phyloP scores from a whole-genome alignment of 2,113 vertebrate species.

The Cranoglanis bouderius region DNA sequence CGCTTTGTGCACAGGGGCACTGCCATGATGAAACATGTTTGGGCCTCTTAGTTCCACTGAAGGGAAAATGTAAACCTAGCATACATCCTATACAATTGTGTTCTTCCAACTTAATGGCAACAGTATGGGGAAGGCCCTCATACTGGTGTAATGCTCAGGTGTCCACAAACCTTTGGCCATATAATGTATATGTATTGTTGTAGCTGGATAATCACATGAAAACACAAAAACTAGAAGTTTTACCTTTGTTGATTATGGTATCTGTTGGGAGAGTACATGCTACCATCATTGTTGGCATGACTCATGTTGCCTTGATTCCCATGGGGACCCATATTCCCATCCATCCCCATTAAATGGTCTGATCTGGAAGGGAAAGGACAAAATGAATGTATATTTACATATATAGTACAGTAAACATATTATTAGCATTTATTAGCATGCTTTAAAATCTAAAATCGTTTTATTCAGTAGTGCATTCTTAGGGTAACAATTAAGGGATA shows the following conservation, averaged over 20 bases:
- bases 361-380: conserved; percentile 62
- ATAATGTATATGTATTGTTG: too few relatives aligned
- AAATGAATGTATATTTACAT: neutral
- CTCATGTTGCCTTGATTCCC: conserved; percentile 76
- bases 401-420: neutral
- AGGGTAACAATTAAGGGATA: neutral
- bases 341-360: conserved; percentile 80
- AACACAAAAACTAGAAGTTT: conserved; percentile 16
- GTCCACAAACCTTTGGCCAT: neutral
- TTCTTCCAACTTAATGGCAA: neutral
- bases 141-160: neutral
- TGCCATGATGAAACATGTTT: neutral
- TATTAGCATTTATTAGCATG: neutral
- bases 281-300: conserved; percentile 78
- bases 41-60: neutral
- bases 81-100: neutral
- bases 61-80: neutral
- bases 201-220: neutral
- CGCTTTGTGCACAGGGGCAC: neutral
- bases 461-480: neutral
- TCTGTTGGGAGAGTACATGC: conserved; percentile 74
- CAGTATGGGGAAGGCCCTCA: neutral
- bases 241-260: conserved; percentile 77
- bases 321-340: conserved; percentile 72
- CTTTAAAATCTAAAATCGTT: neutral